These are phyloP conservation scores for Clarias gariepinus DNA, from an alignment of 2,113 vertebrate species.

Conservation along the genomic window DNA sequence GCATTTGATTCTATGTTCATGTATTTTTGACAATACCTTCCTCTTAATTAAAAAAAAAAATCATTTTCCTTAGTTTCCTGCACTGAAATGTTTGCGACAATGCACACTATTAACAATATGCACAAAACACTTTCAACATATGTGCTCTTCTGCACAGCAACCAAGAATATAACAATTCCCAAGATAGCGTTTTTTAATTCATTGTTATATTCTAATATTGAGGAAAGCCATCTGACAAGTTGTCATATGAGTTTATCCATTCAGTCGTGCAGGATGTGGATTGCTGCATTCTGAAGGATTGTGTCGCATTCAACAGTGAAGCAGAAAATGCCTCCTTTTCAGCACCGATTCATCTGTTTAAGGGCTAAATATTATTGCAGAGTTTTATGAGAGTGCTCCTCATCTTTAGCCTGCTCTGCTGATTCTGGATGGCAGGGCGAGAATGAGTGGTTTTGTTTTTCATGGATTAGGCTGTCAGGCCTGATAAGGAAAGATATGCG, in stretches of 20 bases:
- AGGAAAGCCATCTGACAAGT: constrained; percentile 17
- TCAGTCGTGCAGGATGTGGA: constrained; percentile 14
- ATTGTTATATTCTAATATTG: constrained; percentile 11
- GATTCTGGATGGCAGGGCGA: constrained; percentile 65
- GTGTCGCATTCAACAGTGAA: constrained; percentile 16
- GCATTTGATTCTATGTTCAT: background rate
- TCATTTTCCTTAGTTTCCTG: background rate
- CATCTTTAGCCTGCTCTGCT: constrained; percentile 69
- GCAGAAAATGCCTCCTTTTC: constrained; percentile 13
- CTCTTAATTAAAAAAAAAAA: background rate
- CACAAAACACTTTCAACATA: background rate
- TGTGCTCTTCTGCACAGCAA: constrained; percentile 12
- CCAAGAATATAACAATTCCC: constrained; percentile 4
- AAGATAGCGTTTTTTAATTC: background rate
- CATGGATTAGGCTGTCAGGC: constrained; percentile 53
- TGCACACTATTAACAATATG: background rate
- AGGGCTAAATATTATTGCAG: constrained; percentile 30
- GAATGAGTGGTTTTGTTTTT: constrained; percentile 54
- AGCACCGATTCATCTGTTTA: constrained; percentile 29
- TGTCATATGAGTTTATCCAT: background rate
- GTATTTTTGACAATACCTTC: background rate
- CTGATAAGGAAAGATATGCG: constrained; percentile 56
- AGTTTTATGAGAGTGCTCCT: constrained; percentile 52
- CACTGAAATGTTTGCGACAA: background rate
- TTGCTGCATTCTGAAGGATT: constrained; percentile 14